These are phyloP conservation scores for Tetraneura akinire DNA, from an alignment of 1,140 invertebrate species.

Conservation along the genomic window DNA sequence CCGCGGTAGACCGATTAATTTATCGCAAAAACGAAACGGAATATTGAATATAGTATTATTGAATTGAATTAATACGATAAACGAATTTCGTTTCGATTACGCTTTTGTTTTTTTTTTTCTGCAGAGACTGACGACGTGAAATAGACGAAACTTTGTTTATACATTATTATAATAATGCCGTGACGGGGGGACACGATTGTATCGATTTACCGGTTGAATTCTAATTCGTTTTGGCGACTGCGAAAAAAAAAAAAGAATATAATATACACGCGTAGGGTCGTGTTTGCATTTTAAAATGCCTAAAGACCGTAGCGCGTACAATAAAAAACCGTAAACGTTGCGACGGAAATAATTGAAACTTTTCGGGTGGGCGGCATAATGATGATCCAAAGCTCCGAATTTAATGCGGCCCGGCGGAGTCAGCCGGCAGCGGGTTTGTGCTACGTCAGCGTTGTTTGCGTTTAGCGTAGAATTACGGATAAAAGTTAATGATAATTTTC, in stretches of 20 bases:
- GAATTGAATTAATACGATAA: background rate
- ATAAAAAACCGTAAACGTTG: background rate
- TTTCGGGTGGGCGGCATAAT: background rate
- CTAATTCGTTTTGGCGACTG: background rate
- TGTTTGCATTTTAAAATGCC: slow-evolving; percentile 2
- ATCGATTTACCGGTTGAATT: slow-evolving; percentile 31
- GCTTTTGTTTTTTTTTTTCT: too few relatives aligned
- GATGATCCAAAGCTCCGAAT: background rate
- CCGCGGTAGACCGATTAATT: too few relatives aligned
- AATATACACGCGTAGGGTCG: background rate
- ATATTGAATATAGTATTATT: background rate
- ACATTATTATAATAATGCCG: background rate
- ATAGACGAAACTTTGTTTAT: background rate
- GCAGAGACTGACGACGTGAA: too few relatives aligned
- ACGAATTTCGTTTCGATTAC: slow-evolving; percentile 7
- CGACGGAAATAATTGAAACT: slow-evolving; percentile 26
- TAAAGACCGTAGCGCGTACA: background rate
- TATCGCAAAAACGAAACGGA: background rate
- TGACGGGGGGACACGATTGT: background rate
- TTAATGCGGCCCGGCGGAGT: background rate
- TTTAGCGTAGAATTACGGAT: background rate
- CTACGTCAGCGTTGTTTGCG: slow-evolving; percentile 6
- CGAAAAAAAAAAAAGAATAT: background rate
- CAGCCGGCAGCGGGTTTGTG: background rate
- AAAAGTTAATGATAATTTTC: too few relatives aligned